These are phyloP conservation scores for Atherinosoma microstoma DNA, from an alignment of 2,797 vertebrate species.

Conservation along the genomic window DNA sequence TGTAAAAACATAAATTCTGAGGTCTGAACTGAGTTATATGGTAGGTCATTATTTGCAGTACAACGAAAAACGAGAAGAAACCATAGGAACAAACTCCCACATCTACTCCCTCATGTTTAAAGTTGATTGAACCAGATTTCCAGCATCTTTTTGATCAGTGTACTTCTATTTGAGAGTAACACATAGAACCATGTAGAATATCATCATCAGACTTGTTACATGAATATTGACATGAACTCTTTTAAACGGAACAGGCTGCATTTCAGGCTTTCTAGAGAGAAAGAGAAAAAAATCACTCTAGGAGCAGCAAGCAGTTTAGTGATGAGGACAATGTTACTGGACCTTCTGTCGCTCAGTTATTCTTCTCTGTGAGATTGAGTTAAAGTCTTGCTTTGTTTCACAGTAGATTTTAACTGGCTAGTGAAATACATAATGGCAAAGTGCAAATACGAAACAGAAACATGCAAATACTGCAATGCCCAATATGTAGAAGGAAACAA, in stretches of 20 bases:
- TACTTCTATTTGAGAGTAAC: background rate
- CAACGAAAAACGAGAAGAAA: background rate
- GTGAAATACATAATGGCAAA: no score
- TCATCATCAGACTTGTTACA: background rate
- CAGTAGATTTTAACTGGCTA: background rate
- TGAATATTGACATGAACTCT: background rate
- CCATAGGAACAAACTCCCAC: background rate
- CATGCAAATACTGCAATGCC: no score
- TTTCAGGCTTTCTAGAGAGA: background rate
- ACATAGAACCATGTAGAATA: background rate
- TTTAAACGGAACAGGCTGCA: background rate
- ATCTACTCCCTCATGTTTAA: slow-evolving; percentile 1
- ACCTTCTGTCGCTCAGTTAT: background rate
- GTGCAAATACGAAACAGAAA: no score
- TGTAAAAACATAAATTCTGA: background rate
- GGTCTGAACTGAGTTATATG: background rate
- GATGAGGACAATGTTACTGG: background rate
- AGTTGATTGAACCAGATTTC: slow-evolving; percentile 17
- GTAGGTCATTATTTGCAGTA: background rate
- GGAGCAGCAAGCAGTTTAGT: background rate
- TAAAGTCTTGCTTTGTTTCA: background rate
- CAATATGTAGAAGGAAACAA: background rate
- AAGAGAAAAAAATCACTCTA: background rate
- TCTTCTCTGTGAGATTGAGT: background rate
- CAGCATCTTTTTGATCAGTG: slow-evolving; percentile 25